phyloP scores from a whole-genome alignment of 2,113 vertebrate species.

The Todiramphus saurophagus region DNA sequence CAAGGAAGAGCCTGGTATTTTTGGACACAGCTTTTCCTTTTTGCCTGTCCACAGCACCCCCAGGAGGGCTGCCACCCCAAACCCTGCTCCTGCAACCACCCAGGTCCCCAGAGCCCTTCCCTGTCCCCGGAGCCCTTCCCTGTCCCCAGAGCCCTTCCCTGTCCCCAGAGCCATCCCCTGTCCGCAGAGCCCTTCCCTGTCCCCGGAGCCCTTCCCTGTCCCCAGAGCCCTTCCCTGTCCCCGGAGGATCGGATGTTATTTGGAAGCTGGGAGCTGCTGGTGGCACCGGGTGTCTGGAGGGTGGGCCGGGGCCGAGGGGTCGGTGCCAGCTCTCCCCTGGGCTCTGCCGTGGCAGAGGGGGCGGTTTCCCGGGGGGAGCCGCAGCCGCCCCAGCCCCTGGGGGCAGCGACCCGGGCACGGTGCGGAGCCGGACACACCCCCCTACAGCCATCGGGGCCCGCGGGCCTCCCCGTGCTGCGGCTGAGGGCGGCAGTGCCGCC shows the following conservation, averaged over 20 bases:
- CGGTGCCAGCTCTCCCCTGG: not conserved
- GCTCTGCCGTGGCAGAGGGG: not conserved
- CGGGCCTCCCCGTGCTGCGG: not conserved
- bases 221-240: no score
- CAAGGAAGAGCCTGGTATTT: not conserved
- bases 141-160: no score
- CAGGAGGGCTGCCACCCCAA: not conserved
- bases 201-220: not conserved
- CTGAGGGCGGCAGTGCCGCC: not conserved
- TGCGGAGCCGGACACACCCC: no score
- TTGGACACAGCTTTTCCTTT: no score
- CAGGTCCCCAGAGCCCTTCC: fast-evolving
- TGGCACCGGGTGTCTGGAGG: fast-evolving
- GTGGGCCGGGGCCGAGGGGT: not conserved
- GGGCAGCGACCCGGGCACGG: not conserved
- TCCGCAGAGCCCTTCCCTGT: fast-evolving
- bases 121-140: no score
- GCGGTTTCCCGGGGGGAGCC: not conserved
- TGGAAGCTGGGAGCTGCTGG: not conserved
- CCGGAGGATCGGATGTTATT: fast-evolving
- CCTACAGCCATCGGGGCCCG: not conserved
- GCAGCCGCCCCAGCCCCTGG: not conserved
- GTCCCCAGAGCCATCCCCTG: no score
- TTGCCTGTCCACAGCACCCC: not conserved
- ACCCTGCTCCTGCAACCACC: not conserved